A percentile compares a stretch with the other conserved stretches of the same genome.
These are phyloP conservation scores for Laspeyria flexula DNA, from an alignment of 2,888 invertebrate species.

Conservation along the genomic window DNA sequence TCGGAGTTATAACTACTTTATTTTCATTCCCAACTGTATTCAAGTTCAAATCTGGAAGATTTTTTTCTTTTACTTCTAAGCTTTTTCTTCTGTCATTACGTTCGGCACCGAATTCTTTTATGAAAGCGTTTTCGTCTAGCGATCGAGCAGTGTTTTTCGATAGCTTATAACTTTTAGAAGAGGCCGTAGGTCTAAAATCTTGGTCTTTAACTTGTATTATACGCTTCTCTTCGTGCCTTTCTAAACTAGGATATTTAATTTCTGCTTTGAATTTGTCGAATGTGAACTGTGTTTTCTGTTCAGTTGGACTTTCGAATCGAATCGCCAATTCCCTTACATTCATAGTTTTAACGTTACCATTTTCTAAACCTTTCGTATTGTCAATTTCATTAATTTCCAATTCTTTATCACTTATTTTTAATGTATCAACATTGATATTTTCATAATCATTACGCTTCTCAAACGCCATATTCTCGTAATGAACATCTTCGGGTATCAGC, in stretches of 20 bases:
- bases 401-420: conserved; percentile 69
- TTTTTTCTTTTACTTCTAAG: conserved; percentile 87
- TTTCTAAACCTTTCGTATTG: conserved; percentile 53
- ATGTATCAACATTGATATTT: conserved; percentile 70
- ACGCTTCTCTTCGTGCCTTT: conserved; percentile 61
- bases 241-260: conserved; percentile 70
- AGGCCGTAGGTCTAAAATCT: conserved; percentile 43
- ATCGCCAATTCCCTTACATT: conserved; percentile 88
- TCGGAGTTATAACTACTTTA: conserved; percentile 82
- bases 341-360: conserved; percentile 71
- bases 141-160: conserved; percentile 89
- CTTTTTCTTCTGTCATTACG: conserved; percentile 85
- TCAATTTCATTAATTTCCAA: conserved; percentile 54
- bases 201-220: conserved; percentile 56
- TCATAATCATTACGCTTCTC: conserved; percentile 66
- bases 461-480: conserved; percentile 72
- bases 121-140: conserved; percentile 90
- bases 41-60: conserved; percentile 76
- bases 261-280: conserved; percentile 83
- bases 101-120: conserved; percentile 88
- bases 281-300: conserved; percentile 84
- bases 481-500: conserved; percentile 59
- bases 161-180: conserved; percentile 85
- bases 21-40: conserved; percentile 64
- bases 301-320: conserved; percentile 88